Base-by-base conservation (phyloP, 2,113 vertebrate genomes). In the Xyrauchen texanus region DNA sequence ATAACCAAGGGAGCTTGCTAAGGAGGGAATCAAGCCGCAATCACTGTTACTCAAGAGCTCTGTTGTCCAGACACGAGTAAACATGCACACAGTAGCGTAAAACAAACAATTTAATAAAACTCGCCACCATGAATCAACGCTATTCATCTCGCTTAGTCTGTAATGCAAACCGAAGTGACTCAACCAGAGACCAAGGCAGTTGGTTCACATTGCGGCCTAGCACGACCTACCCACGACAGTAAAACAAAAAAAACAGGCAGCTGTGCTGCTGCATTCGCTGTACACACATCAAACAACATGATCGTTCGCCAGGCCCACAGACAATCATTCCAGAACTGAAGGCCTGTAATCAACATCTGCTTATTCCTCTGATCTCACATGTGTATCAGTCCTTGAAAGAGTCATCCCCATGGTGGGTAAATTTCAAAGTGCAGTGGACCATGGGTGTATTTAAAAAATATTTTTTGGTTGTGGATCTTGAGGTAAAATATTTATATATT, bases 21-120 rank as follows among this genome's bases (percentile, higher is more conserved):
- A 72, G 62, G 49, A 46, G 60, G 13, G 63, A 73, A 80, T 62
- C 78, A 80, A 64, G 15, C 68, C 78, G 15, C 79, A 57, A 9
- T 65, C 61, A 57, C 68, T 34, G 46, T 51, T 13, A 51, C 65
- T n/a, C 65, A 34, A 6, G 13, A 49, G 21, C 3, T 34, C 21
- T 34, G 21, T 34, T 34, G 21, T 34, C 21, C 21, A 34, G 21
- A 34, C 15, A 5, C 21, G 2, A 64, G 55, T 64, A 64, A 45
- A 68, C 21, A 77, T 44, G 49, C 21, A 34, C 21, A 34, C 60
- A 69, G 78, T 87, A 88, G 89, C 83, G 57, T 81, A 88, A 88
- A 89, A 88, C 90, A 91, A 90, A 92, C 90, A 88, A 89, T 90
- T 90, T 89, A 78, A 81, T 80, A 80, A 85, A 88, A 75, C 85